Conservation (phyloP, 2,113 vertebrate genomes). For the Meleagris gallopavo region DNA sequence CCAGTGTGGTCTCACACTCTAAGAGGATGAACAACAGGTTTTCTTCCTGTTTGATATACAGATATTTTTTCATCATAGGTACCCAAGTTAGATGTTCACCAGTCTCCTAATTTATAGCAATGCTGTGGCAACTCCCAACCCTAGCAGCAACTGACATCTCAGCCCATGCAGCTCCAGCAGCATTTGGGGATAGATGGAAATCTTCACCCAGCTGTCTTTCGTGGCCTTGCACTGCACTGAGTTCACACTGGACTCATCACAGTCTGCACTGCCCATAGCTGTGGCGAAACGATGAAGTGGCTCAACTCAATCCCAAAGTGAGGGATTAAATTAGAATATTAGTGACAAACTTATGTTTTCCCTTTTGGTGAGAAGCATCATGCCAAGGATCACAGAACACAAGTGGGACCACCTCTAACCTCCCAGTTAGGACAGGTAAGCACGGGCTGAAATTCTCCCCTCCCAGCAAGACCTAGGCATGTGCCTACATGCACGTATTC, state of each 20-base stretch:
- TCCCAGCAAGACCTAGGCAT: not conserved
- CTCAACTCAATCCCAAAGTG: not conserved
- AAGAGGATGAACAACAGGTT: not conserved
- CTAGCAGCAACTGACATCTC: not conserved
- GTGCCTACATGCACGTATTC: not conserved
- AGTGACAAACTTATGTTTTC: not conserved
- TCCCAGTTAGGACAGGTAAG: not conserved
- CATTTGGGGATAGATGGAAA: not conserved
- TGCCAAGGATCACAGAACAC: accelerated
- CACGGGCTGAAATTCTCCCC: not conserved
- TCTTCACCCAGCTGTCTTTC: not conserved
- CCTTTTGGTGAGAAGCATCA: not conserved
- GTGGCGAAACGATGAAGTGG: accelerated
- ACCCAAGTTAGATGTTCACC: not conserved
- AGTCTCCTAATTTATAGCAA: not conserved
- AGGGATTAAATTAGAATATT: not conserved
- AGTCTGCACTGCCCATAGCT: accelerated
- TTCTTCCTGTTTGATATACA: not conserved
- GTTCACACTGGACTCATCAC: not conserved
- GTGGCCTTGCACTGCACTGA: not conserved
- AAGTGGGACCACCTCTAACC: not conserved
- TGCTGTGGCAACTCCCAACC: not conserved
- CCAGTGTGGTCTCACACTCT: accelerated
- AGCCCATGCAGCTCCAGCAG: not conserved
- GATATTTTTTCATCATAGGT: not conserved